Conservation (phyloP, 2,113 vertebrate genomes). For the Anguilla rostrata region DNA sequence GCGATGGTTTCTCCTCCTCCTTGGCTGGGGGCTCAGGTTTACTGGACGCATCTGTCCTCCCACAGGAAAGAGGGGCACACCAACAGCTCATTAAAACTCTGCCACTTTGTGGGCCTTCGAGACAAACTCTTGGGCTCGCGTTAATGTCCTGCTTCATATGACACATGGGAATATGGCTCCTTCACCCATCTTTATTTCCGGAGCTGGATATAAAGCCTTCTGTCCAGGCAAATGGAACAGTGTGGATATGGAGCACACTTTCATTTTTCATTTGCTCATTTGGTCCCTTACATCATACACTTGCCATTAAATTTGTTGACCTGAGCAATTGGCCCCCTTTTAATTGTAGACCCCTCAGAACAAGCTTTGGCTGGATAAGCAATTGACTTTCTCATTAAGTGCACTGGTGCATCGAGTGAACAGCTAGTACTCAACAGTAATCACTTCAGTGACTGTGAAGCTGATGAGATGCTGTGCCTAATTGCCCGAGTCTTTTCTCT, state of each 20-base stretch:
- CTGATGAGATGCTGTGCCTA: not conserved
- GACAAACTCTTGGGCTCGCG: not conserved
- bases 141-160: not conserved
- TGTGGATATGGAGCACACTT: slow-evolving; percentile 14
- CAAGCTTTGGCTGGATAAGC: too few species aligned
- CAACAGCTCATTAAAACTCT: slow-evolving; percentile 7
- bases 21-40: slow-evolving; percentile 42
- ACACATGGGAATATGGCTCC: not conserved
- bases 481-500: not conserved
- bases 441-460: not conserved
- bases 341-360: too few species aligned
- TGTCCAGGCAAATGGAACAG: slow-evolving; percentile 29
- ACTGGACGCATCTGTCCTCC: slow-evolving; percentile 35
- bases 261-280: not conserved
- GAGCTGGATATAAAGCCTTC: slow-evolving; percentile 15
- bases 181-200: slow-evolving; percentile 20
- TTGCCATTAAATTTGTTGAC: too few species aligned
- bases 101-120: not conserved
- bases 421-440: not conserved
- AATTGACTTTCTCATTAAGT: not conserved
- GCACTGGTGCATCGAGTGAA: not conserved
- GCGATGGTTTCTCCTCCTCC: slow-evolving; percentile 39
- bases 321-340: too few species aligned
- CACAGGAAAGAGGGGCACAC: not conserved
- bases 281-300: too few species aligned